These are phyloP conservation scores for Vidua chalybeata DNA, from an alignment of 2,113 vertebrate genomes.

Conservation along the genomic window DNA sequence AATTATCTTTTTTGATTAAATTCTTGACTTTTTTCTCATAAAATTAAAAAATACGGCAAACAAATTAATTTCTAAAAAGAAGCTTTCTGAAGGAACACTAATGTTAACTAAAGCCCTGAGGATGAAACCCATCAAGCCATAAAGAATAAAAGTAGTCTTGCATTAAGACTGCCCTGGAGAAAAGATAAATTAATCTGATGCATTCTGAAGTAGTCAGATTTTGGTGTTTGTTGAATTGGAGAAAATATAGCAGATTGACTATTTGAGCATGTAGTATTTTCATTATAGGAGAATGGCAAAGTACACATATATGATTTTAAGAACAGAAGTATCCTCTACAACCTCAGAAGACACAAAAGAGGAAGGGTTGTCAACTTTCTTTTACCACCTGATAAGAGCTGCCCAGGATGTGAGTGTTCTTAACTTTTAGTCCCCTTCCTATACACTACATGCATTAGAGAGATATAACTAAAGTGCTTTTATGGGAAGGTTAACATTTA, in stretches of 20 bases:
- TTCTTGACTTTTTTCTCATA: neutral
- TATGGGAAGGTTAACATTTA: neutral
- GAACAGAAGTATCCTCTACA: neutral
- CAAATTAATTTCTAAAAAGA: slow-evolving; percentile 37
- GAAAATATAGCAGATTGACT: neutral
- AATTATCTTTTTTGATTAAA: neutral
- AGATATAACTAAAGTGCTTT: neutral
- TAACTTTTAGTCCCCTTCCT: neutral
- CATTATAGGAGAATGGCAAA: neutral
- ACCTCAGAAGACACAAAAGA: neutral
- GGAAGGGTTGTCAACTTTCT: neutral
- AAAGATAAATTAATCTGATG: slow-evolving; percentile 33
- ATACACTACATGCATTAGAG: neutral
- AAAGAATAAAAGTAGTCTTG: neutral
- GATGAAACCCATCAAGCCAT: neutral
- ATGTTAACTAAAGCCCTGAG: slow-evolving; percentile 9
- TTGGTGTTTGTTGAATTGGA: slow-evolving; percentile 8
- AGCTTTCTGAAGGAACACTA: slow-evolving; percentile 26
- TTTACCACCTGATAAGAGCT: neutral
- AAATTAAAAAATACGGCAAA: neutral
- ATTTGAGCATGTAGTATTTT: neutral
- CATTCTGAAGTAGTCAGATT: slow-evolving; percentile 51
- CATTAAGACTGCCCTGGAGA: slow-evolving; percentile 34
- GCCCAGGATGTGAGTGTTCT: neutral
- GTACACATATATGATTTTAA: neutral